Percentiles rank a stretch among this genome's conserved stretches.
phyloP scores from a whole-genome alignment of 2,888 invertebrate species.

The Papilio elwesi region DNA sequence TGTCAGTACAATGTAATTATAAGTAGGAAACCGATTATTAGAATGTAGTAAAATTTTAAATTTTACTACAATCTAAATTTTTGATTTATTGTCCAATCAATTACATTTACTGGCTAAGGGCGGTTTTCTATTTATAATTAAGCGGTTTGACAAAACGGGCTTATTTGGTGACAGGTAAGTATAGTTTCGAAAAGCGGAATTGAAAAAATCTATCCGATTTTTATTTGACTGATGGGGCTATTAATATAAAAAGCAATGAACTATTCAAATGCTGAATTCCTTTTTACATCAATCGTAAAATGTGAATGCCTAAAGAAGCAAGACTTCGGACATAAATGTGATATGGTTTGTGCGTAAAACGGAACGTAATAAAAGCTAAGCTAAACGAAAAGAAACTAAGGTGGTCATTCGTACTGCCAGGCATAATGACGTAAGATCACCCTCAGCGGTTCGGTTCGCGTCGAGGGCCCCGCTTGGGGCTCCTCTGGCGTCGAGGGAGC shows the following conservation, averaged over 20 bases:
- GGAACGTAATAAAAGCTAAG: slow-evolving; percentile 71
- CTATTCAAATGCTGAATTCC: slow-evolving; percentile 81
- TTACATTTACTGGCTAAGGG: not conserved
- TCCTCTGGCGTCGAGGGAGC: slow-evolving; percentile 58
- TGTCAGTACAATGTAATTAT: too few species aligned
- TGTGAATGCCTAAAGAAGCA: slow-evolving; percentile 61
- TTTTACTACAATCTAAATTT: too few species aligned
- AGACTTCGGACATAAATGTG: slow-evolving; percentile 52
- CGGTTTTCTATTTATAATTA: not conserved
- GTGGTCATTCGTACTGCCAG: slow-evolving; percentile 84
- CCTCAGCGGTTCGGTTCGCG: slow-evolving; percentile 71
- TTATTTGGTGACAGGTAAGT: not conserved
- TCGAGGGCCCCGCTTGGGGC: slow-evolving; percentile 70
- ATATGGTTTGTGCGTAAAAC: slow-evolving; percentile 67
- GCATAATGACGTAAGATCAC: slow-evolving; percentile 81
- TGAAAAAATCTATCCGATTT: not conserved
- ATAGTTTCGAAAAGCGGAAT: not conserved
- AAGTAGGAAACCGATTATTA: too few species aligned
- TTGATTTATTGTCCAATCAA: not conserved
- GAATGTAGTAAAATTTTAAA: too few species aligned
- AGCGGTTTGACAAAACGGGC: not conserved
- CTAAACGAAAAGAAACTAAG: slow-evolving; percentile 78
- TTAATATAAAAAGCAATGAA: slow-evolving; percentile 30
- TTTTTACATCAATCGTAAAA: slow-evolving; percentile 57
- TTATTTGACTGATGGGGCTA: slow-evolving; percentile 40